Base-by-base conservation (phyloP, 2,888 invertebrate species). In the Bembecia ichneumoniformis region DNA sequence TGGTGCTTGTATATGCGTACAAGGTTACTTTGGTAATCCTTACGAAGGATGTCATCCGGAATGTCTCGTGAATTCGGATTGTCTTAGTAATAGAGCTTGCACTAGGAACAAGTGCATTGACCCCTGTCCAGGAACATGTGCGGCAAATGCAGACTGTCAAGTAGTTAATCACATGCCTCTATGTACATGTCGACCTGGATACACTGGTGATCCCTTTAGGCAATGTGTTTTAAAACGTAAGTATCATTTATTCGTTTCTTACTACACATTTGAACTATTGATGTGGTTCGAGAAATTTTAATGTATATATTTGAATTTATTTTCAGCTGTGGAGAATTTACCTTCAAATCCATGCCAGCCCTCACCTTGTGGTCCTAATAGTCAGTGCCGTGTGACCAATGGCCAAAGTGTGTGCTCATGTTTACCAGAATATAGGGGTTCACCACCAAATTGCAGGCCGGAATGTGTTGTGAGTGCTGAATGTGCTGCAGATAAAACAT, bases 41-140 rank as follows among this genome's bases (percentile, higher is more conserved):
- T 93, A 94, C 58, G 92, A 92, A 76, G 91, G 90, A 44, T 94
- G 94, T 66, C 89, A 91, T 52, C 93, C 93, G 17, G 93, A 94
- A 81, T 94, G 94, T 68, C 80, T 90, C 3, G 78, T 91, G 0
- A 93, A 92, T 71, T 90, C 92, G 0, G 94, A 94, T 65, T 94
- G 94, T 69, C 78, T 91, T 0, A 90, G 92, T 48, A 90, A 90
- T 58, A 89, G 80, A 65, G 92, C 93, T 3, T 94, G 94, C 65
- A 87, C 91, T 9, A 89, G 91, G 64, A 91, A 91, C 64, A 93
- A 93, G 77, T 94, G 94, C 66, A 84, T 89, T 52, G 92, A 94
- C 74, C 94, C 94, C 16, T 95, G 94, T 63, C 92, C 92, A 7
- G 94, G 93, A 52, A 91, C 91, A 20, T 95, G 94, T 74, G 94